A percentile compares a stretch with the other conserved stretches of the same genome.
phyloP scores from a whole-genome alignment of 2,888 invertebrate genomes.

The Himalopsyche japonica region DNA sequence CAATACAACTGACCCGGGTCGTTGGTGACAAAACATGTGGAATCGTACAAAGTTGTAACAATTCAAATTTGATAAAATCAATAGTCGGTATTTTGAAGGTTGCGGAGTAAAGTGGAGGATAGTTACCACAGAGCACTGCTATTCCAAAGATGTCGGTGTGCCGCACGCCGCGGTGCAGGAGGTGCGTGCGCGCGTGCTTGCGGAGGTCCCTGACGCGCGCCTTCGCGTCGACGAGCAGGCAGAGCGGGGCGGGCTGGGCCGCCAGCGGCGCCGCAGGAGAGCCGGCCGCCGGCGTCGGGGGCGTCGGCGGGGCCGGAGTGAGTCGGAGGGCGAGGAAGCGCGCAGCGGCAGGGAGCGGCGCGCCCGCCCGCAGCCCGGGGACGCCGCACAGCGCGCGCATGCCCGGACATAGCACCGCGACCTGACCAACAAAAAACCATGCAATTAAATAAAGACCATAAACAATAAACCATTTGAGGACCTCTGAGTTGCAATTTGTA shows the following conservation, averaged over 20 bases:
- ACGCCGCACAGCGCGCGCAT: constrained; percentile 78
- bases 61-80: no score
- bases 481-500: no score
- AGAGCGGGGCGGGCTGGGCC: constrained; percentile 51
- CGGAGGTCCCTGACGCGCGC: constrained; percentile 83
- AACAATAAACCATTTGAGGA: no score
- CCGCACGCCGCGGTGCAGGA: constrained; percentile 79
- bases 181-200: constrained; percentile 77
- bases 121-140: constrained; percentile 78
- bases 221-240: constrained; percentile 73
- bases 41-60: no score
- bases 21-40: no score
- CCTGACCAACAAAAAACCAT: constrained; percentile 4
- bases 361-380: constrained; percentile 56
- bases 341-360: constrained; percentile 58
- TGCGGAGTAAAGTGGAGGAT: not conserved
- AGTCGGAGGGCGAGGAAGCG: constrained; percentile 66
- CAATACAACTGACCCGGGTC: no score
- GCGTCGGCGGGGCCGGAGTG: constrained; percentile 49
- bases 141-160: constrained; percentile 86
- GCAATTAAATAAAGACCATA: not conserved
- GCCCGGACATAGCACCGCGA: constrained; percentile 53
- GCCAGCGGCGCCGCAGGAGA: constrained; percentile 64
- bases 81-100: no score
- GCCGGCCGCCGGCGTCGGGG: constrained; percentile 42